Percentiles rank a stretch among this genome's conserved stretches.
phyloP scores from a whole-genome alignment of 92 coral and sea anemone genomes.

The Muricea muricata region DNA sequence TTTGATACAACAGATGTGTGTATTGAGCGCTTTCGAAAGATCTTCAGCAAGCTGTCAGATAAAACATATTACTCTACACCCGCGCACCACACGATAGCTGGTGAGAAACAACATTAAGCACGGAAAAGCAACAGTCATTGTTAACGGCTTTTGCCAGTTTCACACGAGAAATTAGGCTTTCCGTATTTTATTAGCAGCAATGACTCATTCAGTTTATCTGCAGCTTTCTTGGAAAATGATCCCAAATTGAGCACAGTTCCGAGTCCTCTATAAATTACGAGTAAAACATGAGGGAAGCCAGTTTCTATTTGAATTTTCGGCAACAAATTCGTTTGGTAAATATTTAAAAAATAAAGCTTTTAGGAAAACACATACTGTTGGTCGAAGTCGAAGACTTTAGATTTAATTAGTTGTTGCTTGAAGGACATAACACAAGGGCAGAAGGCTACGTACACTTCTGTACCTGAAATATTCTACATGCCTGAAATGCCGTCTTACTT shows the following conservation, averaged over 20 bases:
- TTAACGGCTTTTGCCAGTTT: constrained; percentile 7
- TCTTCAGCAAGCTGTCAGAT: constrained; percentile 26
- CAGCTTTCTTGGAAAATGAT: neutral
- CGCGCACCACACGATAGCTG: neutral
- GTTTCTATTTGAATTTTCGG: too few relatives aligned
- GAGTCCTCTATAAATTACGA: neutral
- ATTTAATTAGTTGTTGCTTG: too few relatives aligned
- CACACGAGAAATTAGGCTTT: constrained; percentile 17
- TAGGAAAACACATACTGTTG: too few relatives aligned
- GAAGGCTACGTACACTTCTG: too few relatives aligned
- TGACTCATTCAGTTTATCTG: neutral
- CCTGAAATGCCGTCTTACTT: too few relatives aligned
- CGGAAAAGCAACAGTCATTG: neutral
- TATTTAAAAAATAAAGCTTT: too few relatives aligned
- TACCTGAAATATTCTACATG: too few relatives aligned
- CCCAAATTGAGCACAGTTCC: neutral
- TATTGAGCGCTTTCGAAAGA: neutral
- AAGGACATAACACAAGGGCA: too few relatives aligned
- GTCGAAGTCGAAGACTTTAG: too few relatives aligned
- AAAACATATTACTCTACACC: constrained; percentile 12
- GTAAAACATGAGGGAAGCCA: too few relatives aligned
- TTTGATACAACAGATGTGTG: neutral
- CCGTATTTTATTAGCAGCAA: neutral
- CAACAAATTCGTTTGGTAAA: too few relatives aligned
- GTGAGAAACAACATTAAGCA: neutral